Evolutionary conservation across 1,140 invertebrate genomes (phyloP).

Genomic region (Bombyx mandarina): DNA sequence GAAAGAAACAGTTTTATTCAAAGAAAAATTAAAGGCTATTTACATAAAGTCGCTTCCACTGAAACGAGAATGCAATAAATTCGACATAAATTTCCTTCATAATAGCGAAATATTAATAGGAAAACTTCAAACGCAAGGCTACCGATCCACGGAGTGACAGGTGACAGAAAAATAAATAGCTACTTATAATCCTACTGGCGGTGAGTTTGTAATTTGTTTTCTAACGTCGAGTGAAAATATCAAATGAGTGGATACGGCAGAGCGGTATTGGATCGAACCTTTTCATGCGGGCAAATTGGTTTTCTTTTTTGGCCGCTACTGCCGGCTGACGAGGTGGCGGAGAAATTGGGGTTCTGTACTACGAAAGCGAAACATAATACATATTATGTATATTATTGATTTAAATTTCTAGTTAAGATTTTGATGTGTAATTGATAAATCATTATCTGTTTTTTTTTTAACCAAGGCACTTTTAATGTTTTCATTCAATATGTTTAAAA

Average conservation of each 20-base stretch:
- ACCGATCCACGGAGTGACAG: constrained; percentile 34
- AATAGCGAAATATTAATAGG: constrained; percentile 43
- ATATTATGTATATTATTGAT: no score
- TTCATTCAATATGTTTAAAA: no score
- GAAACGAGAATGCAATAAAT: constrained; percentile 9
- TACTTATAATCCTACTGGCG: constrained; percentile 46
- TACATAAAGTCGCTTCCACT: no score
- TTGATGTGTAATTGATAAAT: no score
- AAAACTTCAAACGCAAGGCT: constrained; percentile 42
- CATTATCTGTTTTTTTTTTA: no score
- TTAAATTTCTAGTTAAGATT: no score
- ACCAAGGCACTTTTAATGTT: no score
- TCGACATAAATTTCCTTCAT: constrained; percentile 3
- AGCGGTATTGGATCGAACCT: constrained; percentile 59
- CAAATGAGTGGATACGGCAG: constrained; percentile 63
- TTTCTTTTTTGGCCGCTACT: constrained; percentile 62
- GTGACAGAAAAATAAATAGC: constrained; percentile 67
- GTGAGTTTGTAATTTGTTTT: constrained; percentile 69
- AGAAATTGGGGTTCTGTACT: constrained; percentile 28
- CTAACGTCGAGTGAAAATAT: constrained; percentile 59
- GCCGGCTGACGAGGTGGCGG: constrained; percentile 48
- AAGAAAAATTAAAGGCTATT: no score
- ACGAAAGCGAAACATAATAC: no score
- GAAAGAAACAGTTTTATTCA: no score
- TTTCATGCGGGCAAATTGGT: constrained; percentile 67